These are phyloP conservation scores for Leucopternis melanops DNA, from an alignment of 2,113 vertebrate species.

Conservation along the genomic window DNA sequence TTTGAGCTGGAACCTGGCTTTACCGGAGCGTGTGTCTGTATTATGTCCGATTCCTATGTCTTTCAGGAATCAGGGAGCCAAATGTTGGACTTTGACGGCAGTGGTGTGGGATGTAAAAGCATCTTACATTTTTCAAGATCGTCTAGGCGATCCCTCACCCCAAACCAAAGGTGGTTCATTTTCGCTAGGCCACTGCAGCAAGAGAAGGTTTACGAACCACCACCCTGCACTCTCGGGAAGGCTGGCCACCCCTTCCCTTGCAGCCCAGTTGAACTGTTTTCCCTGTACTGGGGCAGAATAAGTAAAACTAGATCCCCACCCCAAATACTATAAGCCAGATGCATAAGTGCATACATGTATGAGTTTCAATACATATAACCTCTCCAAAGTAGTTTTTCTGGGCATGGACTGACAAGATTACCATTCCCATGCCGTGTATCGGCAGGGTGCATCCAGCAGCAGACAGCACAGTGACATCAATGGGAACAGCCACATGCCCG, in stretches of 20 bases:
- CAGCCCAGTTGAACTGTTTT: neutral
- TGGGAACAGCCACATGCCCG: rapidly evolving
- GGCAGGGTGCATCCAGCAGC: neutral
- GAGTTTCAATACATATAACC: neutral
- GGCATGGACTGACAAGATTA: neutral
- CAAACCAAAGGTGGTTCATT: neutral
- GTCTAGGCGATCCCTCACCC: neutral
- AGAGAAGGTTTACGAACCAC: neutral
- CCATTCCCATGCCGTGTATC: neutral
- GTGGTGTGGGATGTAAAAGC: neutral
- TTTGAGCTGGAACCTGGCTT: no score
- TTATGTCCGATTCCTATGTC: no score
- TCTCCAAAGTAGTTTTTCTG: neutral
- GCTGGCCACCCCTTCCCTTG: neutral
- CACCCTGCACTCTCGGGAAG: neutral
- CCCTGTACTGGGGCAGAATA: neutral
- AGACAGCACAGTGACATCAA: neutral
- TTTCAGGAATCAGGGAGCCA: no score
- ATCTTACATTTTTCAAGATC: neutral
- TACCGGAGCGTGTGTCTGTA: no score
- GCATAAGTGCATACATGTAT: neutral
- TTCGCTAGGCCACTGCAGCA: neutral
- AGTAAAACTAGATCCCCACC: neutral
- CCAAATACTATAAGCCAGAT: neutral
- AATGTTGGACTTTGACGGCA: no score